phyloP scores from a whole-genome alignment of 2,888 invertebrate species.

The Tetranychus piercei region DNA sequence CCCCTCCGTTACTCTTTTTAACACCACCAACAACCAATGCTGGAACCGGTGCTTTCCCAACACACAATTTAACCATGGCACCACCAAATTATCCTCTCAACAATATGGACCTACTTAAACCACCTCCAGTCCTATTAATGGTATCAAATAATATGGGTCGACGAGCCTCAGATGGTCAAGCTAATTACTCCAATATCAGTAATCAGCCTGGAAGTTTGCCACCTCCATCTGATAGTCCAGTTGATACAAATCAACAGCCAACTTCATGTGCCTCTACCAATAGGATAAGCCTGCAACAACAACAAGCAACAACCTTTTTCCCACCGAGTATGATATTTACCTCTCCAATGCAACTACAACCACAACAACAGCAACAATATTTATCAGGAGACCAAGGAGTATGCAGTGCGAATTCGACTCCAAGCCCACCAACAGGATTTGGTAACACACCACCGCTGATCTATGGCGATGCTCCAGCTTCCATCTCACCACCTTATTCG shows the following conservation, averaged over 20 bases:
- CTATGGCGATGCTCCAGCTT: neutral
- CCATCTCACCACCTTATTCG: slow-evolving; percentile 15
- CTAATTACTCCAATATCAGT: slow-evolving; percentile 39
- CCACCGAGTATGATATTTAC: neutral
- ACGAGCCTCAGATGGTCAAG: slow-evolving; percentile 84
- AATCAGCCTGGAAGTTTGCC: neutral
- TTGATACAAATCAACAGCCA: slow-evolving; percentile 7
- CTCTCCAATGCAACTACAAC: slow-evolving; percentile 6
- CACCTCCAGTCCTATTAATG: slow-evolving; percentile 20
- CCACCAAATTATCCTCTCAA: slow-evolving; percentile 21
- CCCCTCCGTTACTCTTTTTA: slow-evolving; percentile 18
- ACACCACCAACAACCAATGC: slow-evolving; percentile 17
- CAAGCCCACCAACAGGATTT: slow-evolving; percentile 12
- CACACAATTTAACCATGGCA: slow-evolving; percentile 11
- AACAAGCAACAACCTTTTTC: neutral
- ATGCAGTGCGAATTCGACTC: neutral
- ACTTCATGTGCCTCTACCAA: neutral
- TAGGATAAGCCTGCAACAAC: neutral
- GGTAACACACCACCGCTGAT: slow-evolving; percentile 8
- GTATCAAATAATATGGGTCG: slow-evolving; percentile 34
- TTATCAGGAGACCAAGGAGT: neutral
- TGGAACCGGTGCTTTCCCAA: slow-evolving; percentile 9
- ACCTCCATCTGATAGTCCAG: neutral
- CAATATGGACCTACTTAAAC: slow-evolving; percentile 21
- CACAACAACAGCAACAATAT: slow-evolving; percentile 10